phyloP scores from a whole-genome alignment of 2,888 invertebrate genomes.

The Oasisia sp. region DNA sequence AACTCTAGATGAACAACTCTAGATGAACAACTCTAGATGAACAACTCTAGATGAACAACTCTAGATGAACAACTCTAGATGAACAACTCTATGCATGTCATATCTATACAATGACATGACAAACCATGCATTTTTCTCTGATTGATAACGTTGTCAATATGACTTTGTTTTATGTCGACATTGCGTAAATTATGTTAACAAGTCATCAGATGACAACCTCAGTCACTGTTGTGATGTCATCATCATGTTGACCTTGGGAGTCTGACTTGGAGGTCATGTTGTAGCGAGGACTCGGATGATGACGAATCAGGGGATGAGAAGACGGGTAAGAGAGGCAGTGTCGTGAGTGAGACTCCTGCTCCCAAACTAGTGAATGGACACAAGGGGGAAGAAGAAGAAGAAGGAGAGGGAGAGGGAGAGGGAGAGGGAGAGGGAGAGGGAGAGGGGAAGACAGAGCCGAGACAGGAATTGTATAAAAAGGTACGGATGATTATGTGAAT shows the following conservation, averaged over 20 bases:
- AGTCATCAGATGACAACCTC: neutral
- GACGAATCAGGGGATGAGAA: neutral
- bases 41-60: no score
- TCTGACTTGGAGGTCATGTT: conserved; percentile 1
- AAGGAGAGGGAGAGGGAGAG: neutral
- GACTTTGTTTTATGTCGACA: neutral
- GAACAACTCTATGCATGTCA: no score
- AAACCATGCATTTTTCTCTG: no score
- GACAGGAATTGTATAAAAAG: neutral
- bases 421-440: neutral
- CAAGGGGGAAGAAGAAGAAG: neutral
- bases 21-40: no score
- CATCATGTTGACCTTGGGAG: neutral
- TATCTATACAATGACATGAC: no score
- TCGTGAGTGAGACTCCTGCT: neutral
- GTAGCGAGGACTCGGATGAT: neutral
- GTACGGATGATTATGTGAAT: neutral
- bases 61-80: no score
- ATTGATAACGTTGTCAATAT: neutral
- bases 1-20: no score
- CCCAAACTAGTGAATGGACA: neutral
- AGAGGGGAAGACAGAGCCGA: neutral
- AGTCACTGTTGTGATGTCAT: neutral
- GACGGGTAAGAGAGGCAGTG: neutral
- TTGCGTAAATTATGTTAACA: neutral